Base-by-base conservation (phyloP, 2,888 invertebrate genomes). In the Platerodrilus igneus region DNA sequence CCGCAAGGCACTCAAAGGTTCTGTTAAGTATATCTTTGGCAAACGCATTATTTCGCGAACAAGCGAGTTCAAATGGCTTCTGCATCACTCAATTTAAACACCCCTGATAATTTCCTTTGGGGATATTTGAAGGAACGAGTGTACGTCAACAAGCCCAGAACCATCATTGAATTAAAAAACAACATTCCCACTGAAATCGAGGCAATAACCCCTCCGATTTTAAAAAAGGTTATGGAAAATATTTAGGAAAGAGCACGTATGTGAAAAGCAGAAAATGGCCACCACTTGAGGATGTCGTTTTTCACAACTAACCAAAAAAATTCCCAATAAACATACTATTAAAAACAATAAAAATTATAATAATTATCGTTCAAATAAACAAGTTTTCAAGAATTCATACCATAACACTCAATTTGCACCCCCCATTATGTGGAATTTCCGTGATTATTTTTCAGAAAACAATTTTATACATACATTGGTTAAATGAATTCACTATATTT, bases 181-280 rank as follows among this genome's bases (percentile, higher is more conserved):
- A 36, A 36, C n/a, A 36, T 36, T 20, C 28, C 11, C 7, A 29
- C 18, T 10, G 36, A 36, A 29, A 29, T 28, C 21, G 20, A 22
- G 18, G 28, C 16, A 6, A 29, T 27, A 36, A 20, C 36, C n/a
- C 36, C 20, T 28, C 19, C 17, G 19, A 19, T 29, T 29, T 36
- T 36, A 14, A 10, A 14, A 36, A 36, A 28, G 28, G 36, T 36
- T 16, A 36, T 28, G 10, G 16, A 36, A 26, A 11, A 29, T 29
- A 29, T 36, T 8, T 29, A 29, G 20, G 36, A 36, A 27, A 36
- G 28, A 36, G 29, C 28, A 16, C 18, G 17, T 10, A 6, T 18
- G 4, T 35, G 27, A 10, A 9, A 35, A 27, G 27, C 35, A n/a
- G 2, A 17, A 29, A 29, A 36, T 18, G 28, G 26, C n/a, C 28